Evolutionary conservation across 2,797 vertebrate species (phyloP), one percentile per base, ranked within the genome.

Genomic region (Antrozous pallidus): DNA sequence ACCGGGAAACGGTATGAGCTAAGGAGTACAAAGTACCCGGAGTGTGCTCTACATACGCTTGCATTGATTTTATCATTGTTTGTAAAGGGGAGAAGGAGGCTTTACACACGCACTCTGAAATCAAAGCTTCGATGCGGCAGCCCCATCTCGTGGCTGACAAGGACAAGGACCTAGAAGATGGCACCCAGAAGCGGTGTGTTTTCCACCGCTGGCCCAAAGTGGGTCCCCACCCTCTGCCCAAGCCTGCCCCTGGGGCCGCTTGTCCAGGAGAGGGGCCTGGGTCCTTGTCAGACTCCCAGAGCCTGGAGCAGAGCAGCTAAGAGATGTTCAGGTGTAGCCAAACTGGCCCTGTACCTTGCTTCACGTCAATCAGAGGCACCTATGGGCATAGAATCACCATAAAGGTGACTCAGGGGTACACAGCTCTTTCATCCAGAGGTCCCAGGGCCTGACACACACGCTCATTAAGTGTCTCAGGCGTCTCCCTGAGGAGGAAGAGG

Each of bases 171-270:
- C 56, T 28, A 16, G 77, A 12, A 38, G 40, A n/a, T 2, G 0
- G 63, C 1, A 0, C 8, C 33, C 0, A 0, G 51, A 4, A 18
- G 38, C 1, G 0, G 2, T 16, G 17, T 0, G 40, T 67, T 69
- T 14, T 78, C 33, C 40, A 56, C 47, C 51, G 2, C 36, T 13
- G 5, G 75, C 36, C 2, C 0, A 24, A 16, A 6, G 51, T 28
- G 88, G 12, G 40, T 38, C 20, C n/a, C n/a, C 6, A 1, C 14
- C 16, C 40, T 17, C n/a, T 42, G 36, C 18, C 22, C 1, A 1
- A 22, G 49, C 38, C 17, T 11, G 6, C 11, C 26, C 80, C 36
- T 31, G 16, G 18, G 74, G 85, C 85, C 1, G 6, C 24, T 4
- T 22, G 47, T 22, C 14, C 3, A 42, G 38, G 17, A 58, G 18